Base-by-base conservation (phyloP, 1,140 invertebrate genomes). In the Trachymyrmex septentrionalis region DNA sequence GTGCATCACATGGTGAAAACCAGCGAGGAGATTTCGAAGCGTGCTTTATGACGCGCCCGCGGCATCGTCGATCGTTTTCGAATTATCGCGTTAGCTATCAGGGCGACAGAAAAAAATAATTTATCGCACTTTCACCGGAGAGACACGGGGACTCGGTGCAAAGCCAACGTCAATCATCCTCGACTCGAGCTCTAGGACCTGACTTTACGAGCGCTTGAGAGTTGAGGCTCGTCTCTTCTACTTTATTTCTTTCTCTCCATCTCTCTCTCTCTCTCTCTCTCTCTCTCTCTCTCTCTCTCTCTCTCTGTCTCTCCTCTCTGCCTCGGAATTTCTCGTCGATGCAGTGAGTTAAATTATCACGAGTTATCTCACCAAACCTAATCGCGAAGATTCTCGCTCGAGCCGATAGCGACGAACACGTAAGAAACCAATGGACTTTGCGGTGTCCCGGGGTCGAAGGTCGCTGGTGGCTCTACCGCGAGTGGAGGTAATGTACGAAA, bases 101-200 rank as follows among this genome's bases (percentile, higher is more conserved):
- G 64, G 30, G 7, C 12, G n/a, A 21, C 19, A 19, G 24, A n/a
- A 34, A 84, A 72, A 84, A 73, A 84, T 75, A 50, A 84, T 84
- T 84, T 61, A 61, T 75, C 69, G 67, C 80, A 38, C 24, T 84
- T 61, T 75, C n/a, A 48, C 55, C 38, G 55, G 7, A 19, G 7
- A 19, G 19, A 55, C 50, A 61, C 21, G 4, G 27, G 30, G 16
- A 71, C 64, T 21, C 38, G 38, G 14, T 61, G 55, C 69, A 57
- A n/a, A n/a, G 24, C 64, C 67, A 44, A 81, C 64, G 77, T 81
- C 64, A 81, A 81, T 81, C 77, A 81, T 81, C 21, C 44, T 67
- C 48, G 64, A 57, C 48, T 57, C 77, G 19, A 27, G 61, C 48
- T 57, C 77, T 24, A 27, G 61, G 24, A 78, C 44, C 16, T 67